Evolutionary conservation across 2,888 invertebrate genomes (phyloP).

Genomic region (Agrilus biguttatus): DNA sequence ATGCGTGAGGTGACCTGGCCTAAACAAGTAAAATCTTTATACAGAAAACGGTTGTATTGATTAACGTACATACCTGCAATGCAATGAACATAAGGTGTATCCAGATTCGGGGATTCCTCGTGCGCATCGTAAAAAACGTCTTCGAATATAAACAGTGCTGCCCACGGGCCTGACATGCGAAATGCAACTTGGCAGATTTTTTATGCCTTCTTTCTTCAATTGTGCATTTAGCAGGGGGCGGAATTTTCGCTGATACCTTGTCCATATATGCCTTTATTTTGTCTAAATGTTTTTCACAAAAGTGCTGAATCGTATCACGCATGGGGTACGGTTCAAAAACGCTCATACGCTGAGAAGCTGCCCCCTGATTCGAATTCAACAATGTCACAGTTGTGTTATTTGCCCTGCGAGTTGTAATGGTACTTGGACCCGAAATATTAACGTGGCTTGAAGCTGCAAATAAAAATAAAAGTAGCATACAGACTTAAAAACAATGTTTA

Average conservation of each 20-base stretch:
- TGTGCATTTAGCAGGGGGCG: constrained; percentile 84
- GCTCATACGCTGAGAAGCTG: constrained; percentile 47
- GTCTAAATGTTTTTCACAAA: constrained; percentile 87
- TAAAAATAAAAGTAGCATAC: not conserved
- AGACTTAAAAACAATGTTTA: too few species aligned
- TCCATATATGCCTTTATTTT: constrained; percentile 88
- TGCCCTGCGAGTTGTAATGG: constrained; percentile 42
- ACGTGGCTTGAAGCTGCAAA: constrained; percentile 24
- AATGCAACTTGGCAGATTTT: constrained; percentile 76
- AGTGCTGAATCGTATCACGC: constrained; percentile 85
- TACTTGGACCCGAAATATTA: constrained; percentile 45
- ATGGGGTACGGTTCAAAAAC: constrained; percentile 85
- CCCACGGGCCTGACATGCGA: constrained; percentile 73
- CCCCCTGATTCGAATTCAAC: constrained; percentile 41
- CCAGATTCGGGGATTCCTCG: constrained; percentile 77
- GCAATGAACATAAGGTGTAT: constrained; percentile 93
- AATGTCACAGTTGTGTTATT: constrained; percentile 70
- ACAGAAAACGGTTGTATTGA: not conserved
- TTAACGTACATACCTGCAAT: constrained; percentile 42
- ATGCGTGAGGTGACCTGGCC: constrained; percentile 61
- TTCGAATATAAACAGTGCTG: constrained; percentile 78
- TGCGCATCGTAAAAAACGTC: constrained; percentile 63
- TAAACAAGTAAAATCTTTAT: constrained; percentile 10
- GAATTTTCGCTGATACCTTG: constrained; percentile 67
- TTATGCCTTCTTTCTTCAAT: constrained; percentile 82